These are phyloP conservation scores for Euphonia xanthogaster DNA, from an alignment of 2,797 vertebrate genomes.

Conservation along the genomic window DNA sequence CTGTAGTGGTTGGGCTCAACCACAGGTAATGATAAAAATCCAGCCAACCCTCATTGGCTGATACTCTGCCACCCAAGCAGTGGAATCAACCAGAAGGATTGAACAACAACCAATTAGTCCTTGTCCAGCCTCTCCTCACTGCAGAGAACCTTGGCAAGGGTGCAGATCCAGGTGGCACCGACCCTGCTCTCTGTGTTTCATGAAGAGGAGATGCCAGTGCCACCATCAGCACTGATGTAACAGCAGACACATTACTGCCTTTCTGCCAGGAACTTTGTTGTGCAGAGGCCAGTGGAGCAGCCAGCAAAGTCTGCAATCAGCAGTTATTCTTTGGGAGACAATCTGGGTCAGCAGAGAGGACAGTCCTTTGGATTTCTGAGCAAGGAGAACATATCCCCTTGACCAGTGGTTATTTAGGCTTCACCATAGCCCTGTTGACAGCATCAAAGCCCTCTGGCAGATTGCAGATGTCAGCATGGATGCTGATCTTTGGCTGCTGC, in stretches of 20 bases:
- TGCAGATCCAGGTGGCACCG: not conserved
- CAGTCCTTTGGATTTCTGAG: not conserved
- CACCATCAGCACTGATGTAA: not conserved
- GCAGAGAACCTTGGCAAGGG: not conserved
- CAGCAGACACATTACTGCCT: not conserved
- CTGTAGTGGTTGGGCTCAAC: not conserved
- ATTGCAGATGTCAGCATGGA: not conserved
- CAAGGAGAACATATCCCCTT: not conserved
- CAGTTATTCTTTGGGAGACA: not conserved
- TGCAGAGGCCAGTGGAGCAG: not conserved
- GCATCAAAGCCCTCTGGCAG: not conserved
- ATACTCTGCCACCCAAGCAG: not conserved
- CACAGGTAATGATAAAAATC: not conserved
- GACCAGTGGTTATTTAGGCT: not conserved
- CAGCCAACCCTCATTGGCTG: not conserved
- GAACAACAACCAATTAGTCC: not conserved
- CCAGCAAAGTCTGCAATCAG: not conserved
- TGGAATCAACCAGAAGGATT: not conserved
- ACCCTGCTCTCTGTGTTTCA: not conserved
- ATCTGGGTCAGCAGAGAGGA: not conserved
- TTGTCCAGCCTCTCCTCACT: not conserved
- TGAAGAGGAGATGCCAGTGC: not conserved
- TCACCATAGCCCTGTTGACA: not conserved
- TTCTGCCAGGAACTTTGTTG: not conserved
- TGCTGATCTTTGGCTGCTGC: constrained; percentile 13